Percentiles rank a stretch among this genome's conserved stretches.
These are phyloP conservation scores for Percopsis omiscomaycus DNA, from an alignment of 2,797 vertebrate species.

Conservation along the genomic window DNA sequence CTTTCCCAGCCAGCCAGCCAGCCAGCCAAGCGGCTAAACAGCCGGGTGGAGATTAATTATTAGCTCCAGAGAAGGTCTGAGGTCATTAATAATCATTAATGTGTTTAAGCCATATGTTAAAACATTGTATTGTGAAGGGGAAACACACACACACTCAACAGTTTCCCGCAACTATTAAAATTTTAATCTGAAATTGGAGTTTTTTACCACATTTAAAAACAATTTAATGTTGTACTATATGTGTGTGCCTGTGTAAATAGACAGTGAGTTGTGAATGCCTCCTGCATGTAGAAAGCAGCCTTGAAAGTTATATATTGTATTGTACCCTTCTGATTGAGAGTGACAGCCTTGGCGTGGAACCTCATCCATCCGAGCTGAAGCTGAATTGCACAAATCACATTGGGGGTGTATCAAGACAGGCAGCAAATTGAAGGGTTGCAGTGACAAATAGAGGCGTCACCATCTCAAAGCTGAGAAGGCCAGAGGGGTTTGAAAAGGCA, in stretches of 20 bases:
- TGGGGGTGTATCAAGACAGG: slow-evolving; percentile 37
- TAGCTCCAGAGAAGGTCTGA: slow-evolving; percentile 47
- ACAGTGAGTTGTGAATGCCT: slow-evolving; percentile 5
- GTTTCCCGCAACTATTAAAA: no score
- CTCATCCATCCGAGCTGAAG: slow-evolving; percentile 56
- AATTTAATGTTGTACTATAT: neutral
- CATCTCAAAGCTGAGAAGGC: slow-evolving; percentile 16
- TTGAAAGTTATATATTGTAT: slow-evolving; percentile 59
- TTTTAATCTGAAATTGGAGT: no score
- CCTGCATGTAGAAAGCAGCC: slow-evolving; percentile 49
- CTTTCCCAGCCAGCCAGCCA: slow-evolving; percentile 47
- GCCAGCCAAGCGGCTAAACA: slow-evolving; percentile 49
- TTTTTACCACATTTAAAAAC: no score
- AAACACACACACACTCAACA: neutral
- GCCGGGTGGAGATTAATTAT: slow-evolving; percentile 58
- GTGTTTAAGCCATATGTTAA: neutral
- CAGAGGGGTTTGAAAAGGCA: neutral
- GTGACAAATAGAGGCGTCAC: slow-evolving; percentile 45
- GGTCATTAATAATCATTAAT: slow-evolving; percentile 29
- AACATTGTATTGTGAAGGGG: no score
- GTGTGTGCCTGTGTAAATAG: slow-evolving; percentile 15
- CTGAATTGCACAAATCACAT: slow-evolving; percentile 56
- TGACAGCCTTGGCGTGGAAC: slow-evolving; percentile 47
- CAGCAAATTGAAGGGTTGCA: slow-evolving; percentile 42
- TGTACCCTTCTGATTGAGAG: slow-evolving; percentile 42